phyloP scores from a whole-genome alignment of 2,888 invertebrate genomes.

The Fragum whitleyi region DNA sequence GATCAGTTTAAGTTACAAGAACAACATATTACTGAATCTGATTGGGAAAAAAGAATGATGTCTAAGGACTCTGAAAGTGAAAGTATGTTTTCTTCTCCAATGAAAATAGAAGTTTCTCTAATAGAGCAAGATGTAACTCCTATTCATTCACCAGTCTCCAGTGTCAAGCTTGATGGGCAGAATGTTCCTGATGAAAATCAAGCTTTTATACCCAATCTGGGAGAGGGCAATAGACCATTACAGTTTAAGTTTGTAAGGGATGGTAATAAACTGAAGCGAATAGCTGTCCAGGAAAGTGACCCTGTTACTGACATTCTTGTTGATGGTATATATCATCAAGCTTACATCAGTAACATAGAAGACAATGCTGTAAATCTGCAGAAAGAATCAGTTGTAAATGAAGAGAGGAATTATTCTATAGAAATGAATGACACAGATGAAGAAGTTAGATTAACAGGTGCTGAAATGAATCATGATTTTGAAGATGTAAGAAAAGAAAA shows the following conservation, averaged over 20 bases:
- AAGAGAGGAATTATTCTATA: too few relatives aligned
- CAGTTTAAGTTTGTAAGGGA: conserved; percentile 22
- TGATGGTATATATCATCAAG: conserved; percentile 15
- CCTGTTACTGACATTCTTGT: background rate
- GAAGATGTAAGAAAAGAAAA: too few relatives aligned
- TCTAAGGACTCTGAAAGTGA: background rate
- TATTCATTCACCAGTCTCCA: background rate
- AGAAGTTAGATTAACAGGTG: too few relatives aligned
- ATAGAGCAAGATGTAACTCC: conserved; percentile 6
- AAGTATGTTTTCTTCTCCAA: background rate
- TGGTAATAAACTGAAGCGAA: conserved; percentile 6
- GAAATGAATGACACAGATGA: too few relatives aligned
- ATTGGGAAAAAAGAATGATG: background rate
- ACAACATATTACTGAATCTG: background rate
- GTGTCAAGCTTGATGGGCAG: background rate
- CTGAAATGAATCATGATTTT: too few relatives aligned
- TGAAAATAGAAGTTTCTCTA: background rate
- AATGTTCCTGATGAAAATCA: background rate
- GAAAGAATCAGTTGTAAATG: too few relatives aligned
- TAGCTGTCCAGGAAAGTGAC: background rate
- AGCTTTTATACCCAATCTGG: background rate
- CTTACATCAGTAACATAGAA: background rate
- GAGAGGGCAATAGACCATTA: background rate
- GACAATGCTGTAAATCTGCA: background rate
- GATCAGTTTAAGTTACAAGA: background rate